Evolutionary conservation across 23 tunicate genomes (phyloP), one percentile per base, ranked within the genome.

Genomic region (Phallusia fumigata): DNA sequence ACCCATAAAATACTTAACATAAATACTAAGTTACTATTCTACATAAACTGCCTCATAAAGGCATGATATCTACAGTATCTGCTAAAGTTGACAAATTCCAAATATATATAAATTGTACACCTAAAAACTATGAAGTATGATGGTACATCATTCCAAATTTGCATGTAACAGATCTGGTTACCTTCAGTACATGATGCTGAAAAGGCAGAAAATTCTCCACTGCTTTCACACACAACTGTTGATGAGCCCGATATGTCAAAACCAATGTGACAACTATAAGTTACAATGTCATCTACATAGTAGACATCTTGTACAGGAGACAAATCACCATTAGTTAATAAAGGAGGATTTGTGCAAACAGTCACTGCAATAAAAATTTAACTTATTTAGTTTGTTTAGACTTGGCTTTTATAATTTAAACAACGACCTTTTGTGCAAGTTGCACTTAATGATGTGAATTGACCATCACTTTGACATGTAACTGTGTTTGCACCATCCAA

Each of bases 161-260:
- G 8, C 13, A 16, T 58, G 3, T 3, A 21, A 21, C 26, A 21
- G 3, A 13, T 5, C 8, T 58, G 28, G 8, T 58, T 58, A 58
- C 80, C 80, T 77, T 77, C 21, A 77, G 53, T 77, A 40, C 80
- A 77, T 10, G 53, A 6, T 28, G 80, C 80, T 19, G 80, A 40
- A 77, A 77, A 45, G 12, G 80, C 53, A 77, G 80, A 35, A 77
- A 77, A 77, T 44, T 77, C 30, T 13, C 80, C 80, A 77, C 31
- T 58, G 69, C 69, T 58, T 58, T 44, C 52, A 45, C 80, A 35
- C 26, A 77, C 80, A 35, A 44, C 35, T 77, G 53, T 77, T 21
- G 21, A 1, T 58, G 28, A 8, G 13, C 69, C 69, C 16, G 69
- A 58, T 21, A 77, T 21, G 8, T 44, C 33, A 40, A 35, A 77